Conservation (phyloP, 2,113 vertebrate species). For the Aix galericulata region DNA sequence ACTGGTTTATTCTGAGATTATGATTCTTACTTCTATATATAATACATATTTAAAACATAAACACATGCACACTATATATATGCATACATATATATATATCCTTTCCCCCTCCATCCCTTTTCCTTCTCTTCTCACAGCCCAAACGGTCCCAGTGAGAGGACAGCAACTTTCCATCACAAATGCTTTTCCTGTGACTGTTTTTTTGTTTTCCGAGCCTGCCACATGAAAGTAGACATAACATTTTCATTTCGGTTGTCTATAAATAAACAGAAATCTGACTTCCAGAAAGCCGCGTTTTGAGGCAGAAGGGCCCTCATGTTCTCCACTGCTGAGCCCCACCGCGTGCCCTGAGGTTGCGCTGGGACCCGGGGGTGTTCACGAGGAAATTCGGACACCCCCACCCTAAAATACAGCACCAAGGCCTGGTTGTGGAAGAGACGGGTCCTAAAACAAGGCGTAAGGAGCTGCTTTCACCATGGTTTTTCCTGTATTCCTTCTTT, state of each 20-base stretch:
- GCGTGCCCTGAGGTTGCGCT: background rate
- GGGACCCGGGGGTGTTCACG: background rate
- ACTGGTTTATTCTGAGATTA: background rate
- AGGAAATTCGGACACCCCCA: background rate
- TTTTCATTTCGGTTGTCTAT: conserved; percentile 35
- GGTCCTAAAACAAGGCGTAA: background rate
- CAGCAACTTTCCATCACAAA: conserved; percentile 36
- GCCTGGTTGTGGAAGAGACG: background rate
- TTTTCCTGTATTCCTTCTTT: background rate
- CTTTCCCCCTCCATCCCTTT: background rate
- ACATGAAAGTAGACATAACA: conserved; percentile 36
- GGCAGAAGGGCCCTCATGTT: background rate
- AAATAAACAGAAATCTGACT: conserved; percentile 41
- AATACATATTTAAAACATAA: background rate
- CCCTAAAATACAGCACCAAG: background rate
- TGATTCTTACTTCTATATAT: background rate
- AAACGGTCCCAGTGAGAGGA: background rate
- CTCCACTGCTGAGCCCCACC: background rate
- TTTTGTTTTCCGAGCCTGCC: conserved; percentile 32
- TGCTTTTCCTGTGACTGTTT: conserved; percentile 23
- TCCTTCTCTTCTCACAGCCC: background rate
- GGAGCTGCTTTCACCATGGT: background rate
- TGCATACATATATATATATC: background rate
- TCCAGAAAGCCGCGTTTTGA: background rate
- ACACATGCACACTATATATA: background rate